Evolutionary conservation across 2,888 invertebrate species (phyloP), one percentile per base, ranked within the genome.

Genomic region (Amblyteles armatorius): DNA sequence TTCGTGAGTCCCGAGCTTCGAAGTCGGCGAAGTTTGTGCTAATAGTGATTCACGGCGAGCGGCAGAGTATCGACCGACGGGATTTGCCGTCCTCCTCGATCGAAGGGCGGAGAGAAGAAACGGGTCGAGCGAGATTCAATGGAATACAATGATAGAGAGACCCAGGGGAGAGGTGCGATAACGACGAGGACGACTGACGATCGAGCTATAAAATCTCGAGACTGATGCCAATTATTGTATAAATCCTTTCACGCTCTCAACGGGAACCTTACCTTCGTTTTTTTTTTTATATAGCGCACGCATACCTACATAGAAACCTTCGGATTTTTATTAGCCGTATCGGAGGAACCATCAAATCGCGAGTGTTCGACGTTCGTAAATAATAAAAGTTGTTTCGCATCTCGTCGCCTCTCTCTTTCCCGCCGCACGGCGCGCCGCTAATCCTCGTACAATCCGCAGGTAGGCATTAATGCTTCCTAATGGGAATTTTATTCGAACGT

Each of bases 221-320:
- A 55, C 77, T 67, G 36, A 73, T 81, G 81, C 52, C 81, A 81
- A 73, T 84, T 81, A 81, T 81, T 69, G 81, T 69, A 55, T 65
- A 69, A 82, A 81, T 73, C 50, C 76, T 79, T 76, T 83, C 71
- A 77, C 80, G 76, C 83, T 80, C 63, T n/a, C 55, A 22, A 63
- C 40, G 44, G 16, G 73, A 65, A 29, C 19, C 40, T 26, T n/a
- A 22, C 63, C 50, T 29, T 40, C 19, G 22, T 19, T 36, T 26
- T 11, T 26, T 50, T 60, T 82, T 82, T 71, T 82, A 65, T 71
- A 65, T 55, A 26, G 36, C 65, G 13, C 69, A 33, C 69, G 29
- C 16, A 52, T 33, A 68, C 19, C 40, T 40, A 57, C 57, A 29
- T 50, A 55, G 48, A 48, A 44, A 76, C 36, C 50, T 40, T 44